Percentiles rank a stretch among this genome's conserved stretches.
These are phyloP conservation scores for Dinomys branickii DNA, from an alignment of 2,113 vertebrate genomes.

Conservation along the genomic window DNA sequence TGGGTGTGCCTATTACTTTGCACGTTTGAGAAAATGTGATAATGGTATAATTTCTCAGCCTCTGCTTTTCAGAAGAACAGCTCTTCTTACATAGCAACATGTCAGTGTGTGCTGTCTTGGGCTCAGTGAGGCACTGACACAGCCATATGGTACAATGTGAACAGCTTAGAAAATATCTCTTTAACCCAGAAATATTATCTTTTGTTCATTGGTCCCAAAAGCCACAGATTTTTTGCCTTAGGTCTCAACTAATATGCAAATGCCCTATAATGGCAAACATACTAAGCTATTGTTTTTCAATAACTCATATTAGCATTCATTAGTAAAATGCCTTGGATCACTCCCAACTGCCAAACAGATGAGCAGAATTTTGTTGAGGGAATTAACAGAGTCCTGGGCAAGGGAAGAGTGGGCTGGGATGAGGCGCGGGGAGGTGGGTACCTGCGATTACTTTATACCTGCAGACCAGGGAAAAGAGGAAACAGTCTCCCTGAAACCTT, in stretches of 20 bases:
- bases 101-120: background rate
- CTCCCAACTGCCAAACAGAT: background rate
- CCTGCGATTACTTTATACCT: background rate
- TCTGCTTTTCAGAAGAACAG: conserved; percentile 2
- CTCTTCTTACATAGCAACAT: background rate
- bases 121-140: background rate
- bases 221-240: background rate
- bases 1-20: background rate
- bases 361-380: background rate
- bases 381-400: background rate
- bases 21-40: background rate
- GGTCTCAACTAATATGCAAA: conserved; percentile 3
- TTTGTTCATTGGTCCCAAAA: background rate
- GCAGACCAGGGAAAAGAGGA: background rate
- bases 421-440: background rate
- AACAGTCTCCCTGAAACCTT: background rate
- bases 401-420: background rate
- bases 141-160: background rate
- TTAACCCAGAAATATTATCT: background rate
- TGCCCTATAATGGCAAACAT: background rate
- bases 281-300: conserved; percentile 39
- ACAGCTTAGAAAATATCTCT: background rate
- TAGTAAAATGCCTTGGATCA: conserved; percentile 33
- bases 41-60: conserved; percentile 11
- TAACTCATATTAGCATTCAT: conserved; percentile 13